Evolutionary conservation across 2,888 invertebrate species (phyloP).

Genomic region (Polyploca ridens): DNA sequence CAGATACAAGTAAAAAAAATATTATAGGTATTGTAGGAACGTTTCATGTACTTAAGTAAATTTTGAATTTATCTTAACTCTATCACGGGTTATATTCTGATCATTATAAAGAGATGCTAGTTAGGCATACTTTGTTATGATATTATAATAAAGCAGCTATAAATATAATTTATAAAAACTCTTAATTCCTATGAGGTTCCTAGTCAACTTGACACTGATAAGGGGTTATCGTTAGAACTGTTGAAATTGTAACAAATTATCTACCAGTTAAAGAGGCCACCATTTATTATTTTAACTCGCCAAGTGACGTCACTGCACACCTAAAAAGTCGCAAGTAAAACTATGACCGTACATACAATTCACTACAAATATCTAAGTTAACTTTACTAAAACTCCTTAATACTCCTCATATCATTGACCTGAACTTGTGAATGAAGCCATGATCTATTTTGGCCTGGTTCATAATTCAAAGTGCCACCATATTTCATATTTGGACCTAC

Average conservation of each 20-base stretch:
- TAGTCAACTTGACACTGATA: slow-evolving; percentile 67
- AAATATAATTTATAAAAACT: not conserved
- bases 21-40: not conserved
- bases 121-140: not conserved
- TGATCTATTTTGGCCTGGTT: not conserved
- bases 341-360: not conserved
- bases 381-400: no score
- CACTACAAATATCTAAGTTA: not conserved
- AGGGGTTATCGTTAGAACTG: slow-evolving; percentile 70
- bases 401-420: no score
- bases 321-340: slow-evolving; percentile 16
- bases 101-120: not conserved
- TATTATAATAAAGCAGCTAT: not conserved
- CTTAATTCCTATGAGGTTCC: slow-evolving; percentile 29
- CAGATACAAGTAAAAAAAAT: not conserved
- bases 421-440: no score
- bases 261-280: slow-evolving; percentile 58
- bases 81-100: not conserved
- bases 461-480: not conserved
- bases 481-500: not conserved
- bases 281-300: slow-evolving; percentile 40
- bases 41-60: not conserved
- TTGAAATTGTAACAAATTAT: slow-evolving; percentile 73
- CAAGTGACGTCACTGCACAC: slow-evolving; percentile 36
- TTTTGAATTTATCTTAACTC: not conserved